phyloP scores from a whole-genome alignment of 1,140 invertebrate genomes.

The Pantala flavescens region DNA sequence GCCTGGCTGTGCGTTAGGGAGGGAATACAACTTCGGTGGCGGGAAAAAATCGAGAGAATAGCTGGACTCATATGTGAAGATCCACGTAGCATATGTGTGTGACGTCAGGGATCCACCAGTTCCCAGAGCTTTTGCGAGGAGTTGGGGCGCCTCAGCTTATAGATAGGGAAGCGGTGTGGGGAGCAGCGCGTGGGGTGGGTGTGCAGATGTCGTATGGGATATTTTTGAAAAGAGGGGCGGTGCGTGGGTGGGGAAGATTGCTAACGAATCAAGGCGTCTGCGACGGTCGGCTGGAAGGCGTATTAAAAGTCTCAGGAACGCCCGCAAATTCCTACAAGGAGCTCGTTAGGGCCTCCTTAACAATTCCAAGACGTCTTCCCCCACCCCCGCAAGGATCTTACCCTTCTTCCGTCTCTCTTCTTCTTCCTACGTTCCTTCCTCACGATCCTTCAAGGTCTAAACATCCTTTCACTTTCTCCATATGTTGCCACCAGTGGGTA shows the following conservation, averaged over 20 bases:
- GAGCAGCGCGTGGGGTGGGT: not conserved
- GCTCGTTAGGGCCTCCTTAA: not conserved
- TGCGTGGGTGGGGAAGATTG: not conserved
- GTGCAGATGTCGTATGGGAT: not conserved
- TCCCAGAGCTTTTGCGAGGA: not conserved
- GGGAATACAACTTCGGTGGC: not conserved
- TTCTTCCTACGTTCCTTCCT: not conserved
- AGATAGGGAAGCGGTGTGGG: not conserved
- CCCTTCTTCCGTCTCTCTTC: not conserved
- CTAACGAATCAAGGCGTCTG: not conserved
- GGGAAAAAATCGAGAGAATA: not conserved
- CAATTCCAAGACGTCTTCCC: not conserved
- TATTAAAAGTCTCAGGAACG: not conserved
- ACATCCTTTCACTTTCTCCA: slow-evolving; percentile 19
- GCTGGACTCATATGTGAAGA: not conserved
- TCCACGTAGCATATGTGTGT: slow-evolving; percentile 19
- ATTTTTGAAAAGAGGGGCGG: not conserved
- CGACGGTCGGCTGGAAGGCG: not conserved
- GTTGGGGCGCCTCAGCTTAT: not conserved
- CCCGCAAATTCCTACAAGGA: not conserved
- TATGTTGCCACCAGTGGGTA: slow-evolving; percentile 23
- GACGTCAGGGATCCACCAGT: not conserved
- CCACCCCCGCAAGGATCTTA: not conserved
- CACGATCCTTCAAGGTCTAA: not conserved
- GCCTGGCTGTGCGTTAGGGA: no score